phyloP scores from a whole-genome alignment of 2,888 invertebrate genomes.

The Creontiades dilutus region DNA sequence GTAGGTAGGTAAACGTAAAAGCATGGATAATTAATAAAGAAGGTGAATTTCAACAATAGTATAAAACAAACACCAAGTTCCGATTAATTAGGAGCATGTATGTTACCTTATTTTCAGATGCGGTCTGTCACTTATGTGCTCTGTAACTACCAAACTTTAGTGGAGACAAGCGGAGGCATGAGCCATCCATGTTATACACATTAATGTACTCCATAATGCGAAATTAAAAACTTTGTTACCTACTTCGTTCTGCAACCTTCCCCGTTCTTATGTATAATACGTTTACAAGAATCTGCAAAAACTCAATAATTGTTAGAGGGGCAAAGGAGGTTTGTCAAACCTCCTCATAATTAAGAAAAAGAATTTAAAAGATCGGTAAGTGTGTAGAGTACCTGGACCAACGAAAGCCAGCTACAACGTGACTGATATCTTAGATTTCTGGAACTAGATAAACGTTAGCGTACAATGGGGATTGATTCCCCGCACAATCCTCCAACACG shows the following conservation, averaged over 20 bases:
- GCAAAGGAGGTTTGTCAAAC: not conserved
- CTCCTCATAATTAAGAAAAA: not conserved
- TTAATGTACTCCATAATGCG: not conserved
- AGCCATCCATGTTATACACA: slow-evolving; percentile 4
- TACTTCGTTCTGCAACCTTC: not conserved
- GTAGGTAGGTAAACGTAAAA: not conserved
- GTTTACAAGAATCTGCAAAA: not conserved
- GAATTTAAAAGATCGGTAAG: not conserved
- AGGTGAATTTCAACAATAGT: not conserved
- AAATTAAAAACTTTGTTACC: not conserved
- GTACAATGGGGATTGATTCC: not conserved
- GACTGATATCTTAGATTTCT: not conserved
- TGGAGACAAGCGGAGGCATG: slow-evolving; percentile 12
- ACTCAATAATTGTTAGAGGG: slow-evolving; percentile 14
- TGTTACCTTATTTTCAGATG: slow-evolving; percentile 9
- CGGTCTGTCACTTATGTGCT: not conserved
- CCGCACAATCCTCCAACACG: not conserved
- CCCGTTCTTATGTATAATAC: not conserved
- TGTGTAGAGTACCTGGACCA: not conserved
- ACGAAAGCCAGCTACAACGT: not conserved
- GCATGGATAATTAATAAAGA: not conserved
- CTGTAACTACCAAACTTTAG: slow-evolving; percentile 18
- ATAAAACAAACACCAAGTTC: not conserved
- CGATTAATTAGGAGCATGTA: not conserved
- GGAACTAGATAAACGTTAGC: not conserved